Conservation (phyloP, 1,140 invertebrate genomes). For the Spodoptera litura region DNA sequence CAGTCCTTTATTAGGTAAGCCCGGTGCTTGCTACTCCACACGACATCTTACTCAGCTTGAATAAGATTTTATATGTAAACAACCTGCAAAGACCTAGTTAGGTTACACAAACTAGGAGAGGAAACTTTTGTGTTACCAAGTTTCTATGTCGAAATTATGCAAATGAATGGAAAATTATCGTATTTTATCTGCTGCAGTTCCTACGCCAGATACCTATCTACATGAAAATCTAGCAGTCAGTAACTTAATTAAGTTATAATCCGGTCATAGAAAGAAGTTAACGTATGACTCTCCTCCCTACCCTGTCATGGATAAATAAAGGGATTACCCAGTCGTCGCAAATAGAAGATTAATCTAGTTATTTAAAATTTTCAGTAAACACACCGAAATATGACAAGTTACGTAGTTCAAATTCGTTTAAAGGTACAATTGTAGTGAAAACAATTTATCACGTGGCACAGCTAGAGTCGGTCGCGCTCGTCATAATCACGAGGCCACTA, state of each 20-base stretch:
- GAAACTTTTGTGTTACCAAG: conserved; percentile 3
- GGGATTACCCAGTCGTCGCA: too few relatives aligned
- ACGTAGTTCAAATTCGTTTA: neutral
- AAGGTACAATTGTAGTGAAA: conserved; percentile 13
- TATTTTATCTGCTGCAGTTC: too few relatives aligned
- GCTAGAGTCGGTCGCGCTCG: conserved; percentile 1
- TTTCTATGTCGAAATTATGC: neutral
- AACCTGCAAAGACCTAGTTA: conserved; percentile 10
- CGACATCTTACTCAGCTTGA: conserved; percentile 13
- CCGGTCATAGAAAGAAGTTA: too few relatives aligned
- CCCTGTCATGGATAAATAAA: too few relatives aligned
- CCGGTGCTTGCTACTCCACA: conserved; percentile 3
- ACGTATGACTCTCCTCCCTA: too few relatives aligned
- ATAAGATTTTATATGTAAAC: conserved; percentile 33
- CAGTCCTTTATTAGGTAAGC: conserved; percentile 42
- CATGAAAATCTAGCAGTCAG: too few relatives aligned
- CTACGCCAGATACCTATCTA: too few relatives aligned
- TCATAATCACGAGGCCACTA: conserved; percentile 43
- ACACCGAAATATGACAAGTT: neutral
- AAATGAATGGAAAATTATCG: neutral
- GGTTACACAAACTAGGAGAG: neutral
- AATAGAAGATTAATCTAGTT: too few relatives aligned
- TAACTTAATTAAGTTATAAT: too few relatives aligned
- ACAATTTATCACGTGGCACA: conserved; percentile 16
- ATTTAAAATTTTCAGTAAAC: too few relatives aligned